Percentiles rank a stretch among this genome's conserved stretches.
These are phyloP conservation scores for Brachyopa scutellaris DNA, from an alignment of 2,888 invertebrate species.

Conservation along the genomic window DNA sequence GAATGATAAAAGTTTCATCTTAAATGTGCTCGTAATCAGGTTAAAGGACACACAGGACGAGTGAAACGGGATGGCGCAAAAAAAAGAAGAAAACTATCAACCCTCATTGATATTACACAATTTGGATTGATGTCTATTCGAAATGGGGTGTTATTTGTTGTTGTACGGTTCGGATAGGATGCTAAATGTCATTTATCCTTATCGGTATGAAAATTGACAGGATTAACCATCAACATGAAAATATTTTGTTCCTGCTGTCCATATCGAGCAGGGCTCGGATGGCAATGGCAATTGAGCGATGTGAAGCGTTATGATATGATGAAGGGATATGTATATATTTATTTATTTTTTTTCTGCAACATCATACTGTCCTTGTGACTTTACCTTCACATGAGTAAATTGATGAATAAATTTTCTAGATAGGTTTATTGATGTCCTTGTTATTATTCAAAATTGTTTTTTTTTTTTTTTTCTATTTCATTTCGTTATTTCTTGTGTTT, in stretches of 20 bases:
- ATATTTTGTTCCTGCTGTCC: slow-evolving; percentile 38
- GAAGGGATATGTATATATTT: slow-evolving; percentile 30
- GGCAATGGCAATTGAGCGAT: slow-evolving; percentile 38
- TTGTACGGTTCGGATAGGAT: neutral
- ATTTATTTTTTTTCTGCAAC: neutral
- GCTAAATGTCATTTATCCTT: slow-evolving; percentile 56
- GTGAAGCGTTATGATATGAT: slow-evolving; percentile 43
- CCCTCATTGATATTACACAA: slow-evolving; percentile 37
- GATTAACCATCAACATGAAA: slow-evolving; percentile 60
- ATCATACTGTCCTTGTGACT: slow-evolving; percentile 2
- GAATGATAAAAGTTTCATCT: slow-evolving; percentile 34
- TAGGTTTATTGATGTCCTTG: slow-evolving; percentile 57
- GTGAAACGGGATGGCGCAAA: neutral
- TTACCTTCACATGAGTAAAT: slow-evolving; percentile 53
- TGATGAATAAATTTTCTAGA: slow-evolving; percentile 52
- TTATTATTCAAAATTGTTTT: slow-evolving; percentile 47
- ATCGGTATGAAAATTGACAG: slow-evolving; percentile 67
- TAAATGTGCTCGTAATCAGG: slow-evolving; percentile 29
- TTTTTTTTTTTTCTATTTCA: neutral
- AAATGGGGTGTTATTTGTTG: neutral
- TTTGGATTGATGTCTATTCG: slow-evolving; percentile 25
- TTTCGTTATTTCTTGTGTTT: slow-evolving; percentile 19
- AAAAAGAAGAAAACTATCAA: slow-evolving; percentile 46
- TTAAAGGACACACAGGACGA: slow-evolving; percentile 15
- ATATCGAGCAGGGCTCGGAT: neutral